Base-by-base conservation (phyloP, 2,797 vertebrate species). In the Muraenolepis orangiensis region DNA sequence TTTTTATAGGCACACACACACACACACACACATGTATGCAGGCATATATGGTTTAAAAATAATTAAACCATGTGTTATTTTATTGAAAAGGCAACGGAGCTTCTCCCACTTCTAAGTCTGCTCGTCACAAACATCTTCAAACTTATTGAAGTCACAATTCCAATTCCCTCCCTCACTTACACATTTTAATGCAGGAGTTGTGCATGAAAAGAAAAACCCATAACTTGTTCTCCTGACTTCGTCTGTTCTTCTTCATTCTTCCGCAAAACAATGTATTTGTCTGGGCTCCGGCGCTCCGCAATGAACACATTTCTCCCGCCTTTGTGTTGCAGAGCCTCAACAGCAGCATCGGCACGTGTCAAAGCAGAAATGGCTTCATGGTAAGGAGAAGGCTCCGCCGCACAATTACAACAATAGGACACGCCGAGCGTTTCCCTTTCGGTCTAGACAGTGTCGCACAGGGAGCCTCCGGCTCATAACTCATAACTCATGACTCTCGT, bases 291-390 rank as follows among this genome's bases (percentile, higher is more conserved):
- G 26, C 29, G 10, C 23, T 28, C 3, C 11, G 6, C 4, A 28
- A 29, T 29, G 6, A 72, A 78, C 40, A 30, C 74, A 73, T 57
- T 26, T 34, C 3, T 31, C 11, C 0, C 75, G n/a, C n/a, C n/a
- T n/a, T 18, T 86, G 1, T 89, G 78, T 90, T 90, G 64, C 92
- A 99, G 97, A 98, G 96, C 72, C 85, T 94, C 32, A 95, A 90
- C 81, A 96, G 96, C 84, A 97, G 95, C 90, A 94, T 87, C 73
- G 96, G 96, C 72, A 86, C 91, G 0, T 96, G 94, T 81, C 90
- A 95, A 42, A 90, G 93, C 81, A 95, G 95, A 88, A 98, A 95
- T 0, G 96, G 95, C 89, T 94, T 98, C 93, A 80, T 94, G 95
- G 88, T 89, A 40, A 88, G 84, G 42, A 12, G 23, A 34, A 20